Conservation (phyloP, 1,140 invertebrate genomes). For the Panulirus ornatus region DNA sequence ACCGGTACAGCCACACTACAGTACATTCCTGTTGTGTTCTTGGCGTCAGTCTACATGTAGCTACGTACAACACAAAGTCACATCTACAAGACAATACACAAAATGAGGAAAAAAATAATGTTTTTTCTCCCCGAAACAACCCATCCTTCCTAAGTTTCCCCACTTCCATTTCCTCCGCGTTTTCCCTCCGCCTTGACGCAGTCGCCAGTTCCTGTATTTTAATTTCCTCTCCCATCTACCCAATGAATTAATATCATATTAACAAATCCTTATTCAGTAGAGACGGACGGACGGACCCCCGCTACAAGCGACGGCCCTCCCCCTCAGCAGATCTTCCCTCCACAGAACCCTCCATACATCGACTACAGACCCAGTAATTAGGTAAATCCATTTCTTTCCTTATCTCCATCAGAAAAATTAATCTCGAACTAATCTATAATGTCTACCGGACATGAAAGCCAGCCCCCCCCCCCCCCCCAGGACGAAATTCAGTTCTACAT, state of each 20-base stretch:
- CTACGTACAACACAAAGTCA: too few species aligned
- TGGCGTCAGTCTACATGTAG: too few species aligned
- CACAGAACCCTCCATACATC: too few species aligned
- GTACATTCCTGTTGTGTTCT: too few species aligned
- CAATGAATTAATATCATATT: slow-evolving; percentile 62
- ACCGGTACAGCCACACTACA: too few species aligned
- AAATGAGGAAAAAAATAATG: too few species aligned
- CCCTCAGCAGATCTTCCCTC: too few species aligned
- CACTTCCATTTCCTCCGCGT: neutral
- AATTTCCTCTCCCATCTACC: slow-evolving; percentile 29
- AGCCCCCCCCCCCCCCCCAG: neutral
- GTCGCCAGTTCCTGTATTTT: slow-evolving; percentile 13
- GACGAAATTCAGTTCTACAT: slow-evolving; percentile 50
- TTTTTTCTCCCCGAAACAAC: too few species aligned
- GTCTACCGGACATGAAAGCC: slow-evolving; percentile 45
- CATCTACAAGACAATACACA: too few species aligned
- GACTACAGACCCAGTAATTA: too few species aligned
- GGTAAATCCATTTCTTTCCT: slow-evolving; percentile 2
- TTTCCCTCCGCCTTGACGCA: neutral
- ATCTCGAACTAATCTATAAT: neutral
- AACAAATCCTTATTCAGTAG: slow-evolving; percentile 61
- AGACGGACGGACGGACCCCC: slow-evolving; percentile 30
- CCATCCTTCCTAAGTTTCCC: neutral
- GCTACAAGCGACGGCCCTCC: neutral
- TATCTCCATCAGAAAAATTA: slow-evolving; percentile 45